phyloP scores from a whole-genome alignment of 2,113 vertebrate species.

The Semicossyphus pulcher region DNA sequence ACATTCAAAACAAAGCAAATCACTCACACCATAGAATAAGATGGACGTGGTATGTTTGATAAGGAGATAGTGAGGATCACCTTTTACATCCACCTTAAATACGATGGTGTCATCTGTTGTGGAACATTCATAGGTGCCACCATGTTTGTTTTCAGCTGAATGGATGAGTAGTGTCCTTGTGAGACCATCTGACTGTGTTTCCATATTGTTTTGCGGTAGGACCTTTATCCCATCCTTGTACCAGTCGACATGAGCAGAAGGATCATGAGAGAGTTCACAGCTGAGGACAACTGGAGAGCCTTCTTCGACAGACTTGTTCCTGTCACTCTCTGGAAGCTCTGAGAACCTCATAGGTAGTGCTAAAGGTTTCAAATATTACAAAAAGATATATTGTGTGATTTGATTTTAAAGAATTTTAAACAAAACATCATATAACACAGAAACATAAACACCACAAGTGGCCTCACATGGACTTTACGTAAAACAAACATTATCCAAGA shows the following conservation, averaged over 20 bases:
- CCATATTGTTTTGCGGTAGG: conserved; percentile 64
- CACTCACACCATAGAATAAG: conserved; percentile 37
- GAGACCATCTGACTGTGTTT: conserved; percentile 73
- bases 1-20: conserved; percentile 16
- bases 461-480: conserved; percentile 34
- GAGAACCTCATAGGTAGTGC: conserved; percentile 79
- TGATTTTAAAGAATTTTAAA: conserved; percentile 42
- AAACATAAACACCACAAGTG: conserved; percentile 21
- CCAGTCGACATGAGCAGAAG: conserved; percentile 77
- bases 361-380: conserved; percentile 72
- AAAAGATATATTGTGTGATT: too few species aligned
- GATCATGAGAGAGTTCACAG: conserved; percentile 78
- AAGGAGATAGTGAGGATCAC: conserved; percentile 70
- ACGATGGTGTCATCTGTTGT: conserved; percentile 75
- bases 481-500: background rate
- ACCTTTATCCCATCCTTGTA: conserved; percentile 80
- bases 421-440: conserved; percentile 31
- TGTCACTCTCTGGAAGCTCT: conserved; percentile 71
- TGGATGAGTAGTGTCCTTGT: conserved; percentile 71
- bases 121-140: conserved; percentile 82
- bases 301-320: conserved; percentile 68
- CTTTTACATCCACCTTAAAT: conserved; percentile 83
- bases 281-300: conserved; percentile 75
- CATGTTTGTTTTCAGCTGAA: conserved; percentile 72
- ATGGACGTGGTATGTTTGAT: conserved; percentile 1